Evolutionary conservation across 2,113 vertebrate species (phyloP).

Genomic region (Anarrhichthys ocellatus): DNA sequence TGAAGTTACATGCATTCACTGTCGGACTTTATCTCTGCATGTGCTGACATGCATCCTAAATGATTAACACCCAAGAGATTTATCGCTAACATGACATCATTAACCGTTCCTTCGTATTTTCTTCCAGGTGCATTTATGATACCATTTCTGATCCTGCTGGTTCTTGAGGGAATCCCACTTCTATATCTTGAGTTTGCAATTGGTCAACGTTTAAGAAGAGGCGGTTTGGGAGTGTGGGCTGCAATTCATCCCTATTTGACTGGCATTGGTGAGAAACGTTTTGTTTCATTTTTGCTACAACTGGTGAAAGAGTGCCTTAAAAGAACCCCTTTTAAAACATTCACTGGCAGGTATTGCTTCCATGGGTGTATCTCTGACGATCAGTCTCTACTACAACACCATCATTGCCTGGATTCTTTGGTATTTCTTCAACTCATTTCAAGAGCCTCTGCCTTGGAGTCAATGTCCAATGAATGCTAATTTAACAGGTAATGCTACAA

Average conservation of each 20-base stretch:
- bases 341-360: constrained; percentile 87
- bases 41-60: not conserved
- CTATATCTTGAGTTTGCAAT: constrained; percentile 93
- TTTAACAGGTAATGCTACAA: constrained; percentile 82
- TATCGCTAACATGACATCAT: not conserved
- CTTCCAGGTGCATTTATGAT: constrained; percentile 94
- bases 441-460: constrained; percentile 89
- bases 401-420: constrained; percentile 89
- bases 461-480: constrained; percentile 85
- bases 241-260: constrained; percentile 88
- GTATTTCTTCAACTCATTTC: constrained; percentile 82
- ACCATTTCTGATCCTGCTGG: constrained; percentile 92
- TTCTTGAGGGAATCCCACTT: constrained; percentile 91
- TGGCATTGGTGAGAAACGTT: constrained; percentile 86
- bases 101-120: not conserved
- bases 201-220: constrained; percentile 90
- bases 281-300: not conserved
- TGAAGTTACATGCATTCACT: not conserved
- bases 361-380: constrained; percentile 89
- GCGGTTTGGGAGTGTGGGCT: constrained; percentile 89
- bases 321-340: constrained; percentile 15
- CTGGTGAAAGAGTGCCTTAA: not conserved
- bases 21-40: not conserved
- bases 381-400: constrained; percentile 93
- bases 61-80: constrained; percentile 10